Percentiles rank a stretch among this genome's conserved stretches.
These are phyloP conservation scores for Enteromius radiatus DNA, from an alignment of 2,797 vertebrate species.

Conservation along the genomic window DNA sequence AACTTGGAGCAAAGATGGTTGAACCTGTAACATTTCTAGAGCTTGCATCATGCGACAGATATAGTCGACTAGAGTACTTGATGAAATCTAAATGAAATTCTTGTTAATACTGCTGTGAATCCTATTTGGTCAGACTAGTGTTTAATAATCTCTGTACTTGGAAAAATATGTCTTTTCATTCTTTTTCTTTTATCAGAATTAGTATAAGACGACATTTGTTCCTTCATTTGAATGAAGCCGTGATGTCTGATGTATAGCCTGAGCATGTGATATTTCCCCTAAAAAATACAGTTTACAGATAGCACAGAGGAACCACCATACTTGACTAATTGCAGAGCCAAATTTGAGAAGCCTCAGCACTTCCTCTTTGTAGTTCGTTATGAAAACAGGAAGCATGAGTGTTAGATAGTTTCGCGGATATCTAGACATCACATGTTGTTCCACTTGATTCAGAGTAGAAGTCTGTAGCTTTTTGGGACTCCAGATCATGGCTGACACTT, in stretches of 20 bases:
- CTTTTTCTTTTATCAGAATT: background rate
- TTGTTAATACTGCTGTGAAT: background rate
- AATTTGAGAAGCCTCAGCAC: conserved; percentile 46
- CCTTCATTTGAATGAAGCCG: background rate
- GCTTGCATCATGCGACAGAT: background rate
- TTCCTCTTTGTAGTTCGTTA: conserved; percentile 63
- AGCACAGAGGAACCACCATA: background rate
- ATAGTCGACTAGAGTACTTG: background rate
- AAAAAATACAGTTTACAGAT: background rate
- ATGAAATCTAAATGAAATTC: background rate
- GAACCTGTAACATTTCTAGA: conserved; percentile 1
- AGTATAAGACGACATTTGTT: background rate
- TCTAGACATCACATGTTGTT: conserved; percentile 17
- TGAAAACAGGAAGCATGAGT: conserved; percentile 57
- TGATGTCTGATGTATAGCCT: background rate
- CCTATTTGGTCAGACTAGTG: background rate
- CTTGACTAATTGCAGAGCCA: background rate
- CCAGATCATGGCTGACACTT: conserved; percentile 44
- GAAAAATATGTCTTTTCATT: background rate
- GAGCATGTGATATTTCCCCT: background rate
- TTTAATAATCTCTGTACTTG: background rate
- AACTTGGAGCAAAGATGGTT: conserved; percentile 44
- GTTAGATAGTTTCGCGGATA: background rate
- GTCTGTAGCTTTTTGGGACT: background rate
- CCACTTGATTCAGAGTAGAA: background rate